Conservation (phyloP, 2,113 vertebrate genomes). For the Atlantisia rogersi region DNA sequence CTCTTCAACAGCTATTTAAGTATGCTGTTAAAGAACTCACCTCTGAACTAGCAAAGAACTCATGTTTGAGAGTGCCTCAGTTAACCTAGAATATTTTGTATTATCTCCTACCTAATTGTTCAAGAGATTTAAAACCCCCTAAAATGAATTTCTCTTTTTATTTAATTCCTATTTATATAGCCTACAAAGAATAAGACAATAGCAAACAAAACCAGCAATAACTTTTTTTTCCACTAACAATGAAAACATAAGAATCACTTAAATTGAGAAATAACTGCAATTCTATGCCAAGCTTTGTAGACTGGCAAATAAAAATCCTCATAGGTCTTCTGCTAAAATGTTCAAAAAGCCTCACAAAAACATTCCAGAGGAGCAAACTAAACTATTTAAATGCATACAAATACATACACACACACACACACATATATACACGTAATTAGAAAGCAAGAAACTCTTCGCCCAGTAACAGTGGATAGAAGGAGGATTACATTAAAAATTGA, state of each 20-base stretch:
- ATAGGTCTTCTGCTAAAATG: background rate
- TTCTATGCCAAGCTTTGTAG: background rate
- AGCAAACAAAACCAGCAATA: background rate
- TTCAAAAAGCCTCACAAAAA: background rate
- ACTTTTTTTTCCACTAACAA: background rate
- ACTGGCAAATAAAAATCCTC: background rate
- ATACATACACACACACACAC: background rate
- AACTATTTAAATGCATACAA: background rate
- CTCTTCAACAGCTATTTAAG: background rate
- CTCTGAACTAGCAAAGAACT: background rate
- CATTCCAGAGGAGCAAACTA: background rate
- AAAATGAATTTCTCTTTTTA: background rate
- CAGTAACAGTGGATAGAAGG: background rate
- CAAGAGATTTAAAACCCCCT: background rate
- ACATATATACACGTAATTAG: background rate
- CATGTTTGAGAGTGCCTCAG: background rate
- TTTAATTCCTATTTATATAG: background rate
- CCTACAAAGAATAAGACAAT: background rate
- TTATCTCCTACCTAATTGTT: background rate
- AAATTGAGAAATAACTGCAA: background rate
- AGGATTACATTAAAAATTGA: background rate
- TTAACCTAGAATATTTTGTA: background rate
- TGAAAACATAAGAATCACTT: background rate
- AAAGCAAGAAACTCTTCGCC: background rate
- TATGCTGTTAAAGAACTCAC: background rate